phyloP scores from a whole-genome alignment of 2,888 invertebrate species.

The Rotaria macrura region DNA sequence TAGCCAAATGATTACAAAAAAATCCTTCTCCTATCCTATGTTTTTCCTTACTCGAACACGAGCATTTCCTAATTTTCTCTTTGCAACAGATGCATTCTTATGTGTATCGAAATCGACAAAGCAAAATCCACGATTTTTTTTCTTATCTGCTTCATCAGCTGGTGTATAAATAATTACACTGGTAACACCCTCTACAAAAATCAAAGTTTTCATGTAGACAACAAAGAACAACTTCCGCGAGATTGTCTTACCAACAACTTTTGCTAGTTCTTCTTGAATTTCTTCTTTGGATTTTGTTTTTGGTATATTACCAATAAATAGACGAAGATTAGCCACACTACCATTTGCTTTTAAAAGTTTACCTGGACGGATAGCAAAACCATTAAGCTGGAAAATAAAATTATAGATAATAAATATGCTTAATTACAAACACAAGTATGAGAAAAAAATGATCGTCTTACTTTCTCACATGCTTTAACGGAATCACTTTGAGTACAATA shows the following conservation, averaged over 20 bases:
- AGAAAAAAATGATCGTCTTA: constrained; percentile 44
- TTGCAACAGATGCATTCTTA: constrained; percentile 93
- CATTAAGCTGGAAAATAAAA: constrained; percentile 70
- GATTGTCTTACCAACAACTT: not conserved
- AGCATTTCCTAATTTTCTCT: constrained; percentile 67
- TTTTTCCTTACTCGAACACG: not conserved
- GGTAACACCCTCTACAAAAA: constrained; percentile 73
- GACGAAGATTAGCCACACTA: constrained; percentile 99
- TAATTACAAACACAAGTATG: no score
- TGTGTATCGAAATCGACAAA: constrained; percentile 99
- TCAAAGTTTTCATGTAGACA: not conserved
- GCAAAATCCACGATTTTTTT: constrained; percentile 98
- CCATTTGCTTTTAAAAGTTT: constrained; percentile 99
- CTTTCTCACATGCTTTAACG: constrained; percentile 86
- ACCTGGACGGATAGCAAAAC: constrained; percentile 99
- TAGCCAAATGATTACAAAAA: no score
- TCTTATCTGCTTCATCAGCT: constrained; percentile 68
- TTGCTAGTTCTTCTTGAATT: constrained; percentile 99
- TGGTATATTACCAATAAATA: constrained; percentile 99
- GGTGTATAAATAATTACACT: constrained; percentile 99
- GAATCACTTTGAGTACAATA: constrained; percentile 85
- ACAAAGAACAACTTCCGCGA: not conserved
- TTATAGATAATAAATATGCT: no score
- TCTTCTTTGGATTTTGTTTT: constrained; percentile 99
- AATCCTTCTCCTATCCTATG: constrained; percentile 43